phyloP scores from a whole-genome alignment of 64 coral and sea anemone species.

The Actinia tenebrosa region DNA sequence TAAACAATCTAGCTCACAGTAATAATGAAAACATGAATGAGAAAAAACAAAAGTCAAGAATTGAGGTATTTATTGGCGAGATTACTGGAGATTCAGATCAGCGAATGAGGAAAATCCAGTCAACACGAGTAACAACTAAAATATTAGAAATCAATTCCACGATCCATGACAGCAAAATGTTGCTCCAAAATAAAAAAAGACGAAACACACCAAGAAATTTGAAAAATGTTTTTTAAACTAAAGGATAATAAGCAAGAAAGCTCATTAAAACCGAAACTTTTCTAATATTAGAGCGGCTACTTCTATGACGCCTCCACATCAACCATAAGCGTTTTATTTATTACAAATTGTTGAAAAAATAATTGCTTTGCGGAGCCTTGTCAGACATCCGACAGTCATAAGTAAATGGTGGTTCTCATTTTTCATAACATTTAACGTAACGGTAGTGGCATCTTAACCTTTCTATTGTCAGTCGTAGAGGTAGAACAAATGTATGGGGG shows the following conservation, averaged over 20 bases:
- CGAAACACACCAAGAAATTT: neutral
- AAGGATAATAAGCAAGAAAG: neutral
- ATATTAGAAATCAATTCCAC: neutral
- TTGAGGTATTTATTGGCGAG: too few species aligned
- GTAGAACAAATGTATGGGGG: too few species aligned
- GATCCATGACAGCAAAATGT: neutral
- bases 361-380: neutral
- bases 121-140: neutral
- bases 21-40: too few species aligned
- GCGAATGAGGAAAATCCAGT: too few species aligned
- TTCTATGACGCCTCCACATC: neutral
- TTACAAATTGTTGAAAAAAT: neutral
- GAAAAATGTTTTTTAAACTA: neutral
- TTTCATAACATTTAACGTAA: neutral
- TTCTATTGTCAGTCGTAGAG: too few species aligned
- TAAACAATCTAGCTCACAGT: too few species aligned
- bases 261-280: neutral
- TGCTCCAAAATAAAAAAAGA: neutral
- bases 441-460: neutral
- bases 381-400: neutral
- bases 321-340: neutral
- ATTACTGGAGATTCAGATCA: too few species aligned
- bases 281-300: neutral
- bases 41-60: too few species aligned
- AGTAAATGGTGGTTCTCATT: neutral